A percentile compares a stretch with the other conserved stretches of the same genome.
Evolutionary conservation across 1,140 invertebrate species (phyloP).

Genomic region (Formica exsecta): DNA sequence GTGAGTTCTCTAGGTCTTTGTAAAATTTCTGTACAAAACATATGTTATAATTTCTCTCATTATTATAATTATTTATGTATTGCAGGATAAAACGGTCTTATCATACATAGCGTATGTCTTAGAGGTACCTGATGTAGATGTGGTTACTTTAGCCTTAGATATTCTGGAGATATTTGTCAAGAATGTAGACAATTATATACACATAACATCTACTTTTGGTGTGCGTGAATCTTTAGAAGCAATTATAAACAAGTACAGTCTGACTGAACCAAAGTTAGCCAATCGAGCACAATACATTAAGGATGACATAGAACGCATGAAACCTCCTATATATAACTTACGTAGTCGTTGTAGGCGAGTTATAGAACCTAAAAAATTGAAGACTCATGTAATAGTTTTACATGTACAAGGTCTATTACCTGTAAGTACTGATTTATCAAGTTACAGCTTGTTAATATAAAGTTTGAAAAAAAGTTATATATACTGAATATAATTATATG

Average conservation of each 20-base stretch:
- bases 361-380: slow-evolving; percentile 85
- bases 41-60: background rate
- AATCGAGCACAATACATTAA: slow-evolving; percentile 82
- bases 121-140: slow-evolving; percentile 83
- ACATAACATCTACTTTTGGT: slow-evolving; percentile 86
- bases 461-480: slow-evolving; percentile 3
- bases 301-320: slow-evolving; percentile 85
- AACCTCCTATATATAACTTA: slow-evolving; percentile 85
- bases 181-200: slow-evolving; percentile 85
- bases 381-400: slow-evolving; percentile 84
- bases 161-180: slow-evolving; percentile 84
- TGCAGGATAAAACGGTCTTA: slow-evolving; percentile 85
- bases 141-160: slow-evolving; percentile 82
- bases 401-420: slow-evolving; percentile 84
- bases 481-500: background rate
- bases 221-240: slow-evolving; percentile 84
- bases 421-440: slow-evolving; percentile 72
- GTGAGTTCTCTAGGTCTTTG: slow-evolving; percentile 69
- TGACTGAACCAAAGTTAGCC: slow-evolving; percentile 81
- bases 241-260: slow-evolving; percentile 82
- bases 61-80: background rate
- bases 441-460: background rate
- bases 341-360: slow-evolving; percentile 84
- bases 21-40: background rate
- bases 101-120: slow-evolving; percentile 84